A percentile compares a stretch with the other conserved stretches of the same genome.
Conservation (phyloP, 2,113 vertebrate species). For the Pomatostomus ruficeps region DNA sequence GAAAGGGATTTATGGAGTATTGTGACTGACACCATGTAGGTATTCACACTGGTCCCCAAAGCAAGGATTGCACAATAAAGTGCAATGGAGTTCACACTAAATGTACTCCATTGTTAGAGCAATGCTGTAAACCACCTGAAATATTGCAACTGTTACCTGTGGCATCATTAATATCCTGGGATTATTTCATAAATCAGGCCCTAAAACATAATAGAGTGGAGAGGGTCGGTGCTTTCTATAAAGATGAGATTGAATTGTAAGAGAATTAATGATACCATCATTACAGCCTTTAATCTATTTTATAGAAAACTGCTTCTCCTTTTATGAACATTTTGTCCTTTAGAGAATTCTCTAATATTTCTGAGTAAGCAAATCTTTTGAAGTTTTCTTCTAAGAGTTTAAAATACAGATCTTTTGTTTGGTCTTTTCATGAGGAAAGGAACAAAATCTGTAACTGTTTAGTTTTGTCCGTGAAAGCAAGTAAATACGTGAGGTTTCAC, state of each 20-base stretch:
- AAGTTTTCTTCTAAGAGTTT: neutral
- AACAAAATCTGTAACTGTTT: neutral
- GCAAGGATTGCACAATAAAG: neutral
- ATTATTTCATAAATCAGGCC: slow-evolving; percentile 57
- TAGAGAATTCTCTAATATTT: slow-evolving; percentile 37
- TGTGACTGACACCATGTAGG: neutral
- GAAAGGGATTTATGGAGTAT: neutral
- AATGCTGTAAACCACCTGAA: slow-evolving; percentile 23
- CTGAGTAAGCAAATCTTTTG: neutral
- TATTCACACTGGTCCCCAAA: neutral
- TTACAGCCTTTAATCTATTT: slow-evolving; percentile 61
- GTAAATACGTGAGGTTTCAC: neutral
- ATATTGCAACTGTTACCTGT: slow-evolving; percentile 29
- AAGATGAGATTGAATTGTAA: slow-evolving; percentile 55
- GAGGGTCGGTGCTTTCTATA: slow-evolving; percentile 19
- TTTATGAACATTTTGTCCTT: slow-evolving; percentile 63
- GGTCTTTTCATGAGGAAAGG: neutral
- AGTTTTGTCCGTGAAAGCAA: neutral
- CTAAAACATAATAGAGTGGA: slow-evolving; percentile 45
- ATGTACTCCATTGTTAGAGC: neutral
- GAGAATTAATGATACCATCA: slow-evolving; percentile 56
- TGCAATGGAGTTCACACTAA: neutral
- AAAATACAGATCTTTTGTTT: neutral
- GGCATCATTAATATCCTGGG: slow-evolving; percentile 11
- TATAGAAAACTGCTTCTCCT: slow-evolving; percentile 29